A percentile compares a stretch with the other conserved stretches of the same genome.
phyloP scores from a whole-genome alignment of 2,888 invertebrate genomes.

The Parnassius glacialis region DNA sequence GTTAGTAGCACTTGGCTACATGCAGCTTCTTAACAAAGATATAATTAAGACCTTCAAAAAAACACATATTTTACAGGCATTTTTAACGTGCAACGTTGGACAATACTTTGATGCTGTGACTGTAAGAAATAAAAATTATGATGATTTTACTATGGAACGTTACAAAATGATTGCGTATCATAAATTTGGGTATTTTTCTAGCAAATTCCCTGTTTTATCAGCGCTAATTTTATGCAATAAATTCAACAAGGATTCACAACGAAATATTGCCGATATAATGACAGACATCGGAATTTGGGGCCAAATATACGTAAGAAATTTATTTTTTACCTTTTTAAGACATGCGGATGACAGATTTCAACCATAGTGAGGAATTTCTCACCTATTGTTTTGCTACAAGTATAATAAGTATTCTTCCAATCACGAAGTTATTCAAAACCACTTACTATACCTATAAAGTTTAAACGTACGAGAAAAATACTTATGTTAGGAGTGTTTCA shows the following conservation, averaged over 20 bases:
- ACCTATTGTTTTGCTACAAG: too few relatives aligned
- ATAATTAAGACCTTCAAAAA: too few relatives aligned
- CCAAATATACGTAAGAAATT: slow-evolving; percentile 17
- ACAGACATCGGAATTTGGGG: slow-evolving; percentile 17
- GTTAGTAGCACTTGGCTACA: too few relatives aligned
- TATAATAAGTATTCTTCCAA: too few relatives aligned
- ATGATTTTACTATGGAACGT: slow-evolving; percentile 12
- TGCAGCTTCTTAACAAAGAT: too few relatives aligned
- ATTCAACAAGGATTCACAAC: slow-evolving; percentile 1
- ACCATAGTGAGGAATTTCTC: too few relatives aligned
- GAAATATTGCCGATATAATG: slow-evolving; percentile 7
- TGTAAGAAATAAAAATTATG: slow-evolving; percentile 8
- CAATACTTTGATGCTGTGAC: slow-evolving; percentile 14
- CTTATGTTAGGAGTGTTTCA: too few relatives aligned
- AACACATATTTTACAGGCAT: slow-evolving; percentile 3
- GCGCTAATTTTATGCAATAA: slow-evolving; percentile 13
- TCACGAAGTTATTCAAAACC: too few relatives aligned
- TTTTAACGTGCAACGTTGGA: slow-evolving; percentile 11
- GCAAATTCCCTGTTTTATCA: slow-evolving; percentile 9
- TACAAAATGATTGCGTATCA: slow-evolving; percentile 15
- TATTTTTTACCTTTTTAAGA: background rate
- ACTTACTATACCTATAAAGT: too few relatives aligned
- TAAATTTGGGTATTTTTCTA: slow-evolving; percentile 9
- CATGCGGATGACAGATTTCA: too few relatives aligned
- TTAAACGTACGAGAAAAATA: too few relatives aligned